phyloP scores from a whole-genome alignment of 2,113 vertebrate genomes.

The Gavia stellata region DNA sequence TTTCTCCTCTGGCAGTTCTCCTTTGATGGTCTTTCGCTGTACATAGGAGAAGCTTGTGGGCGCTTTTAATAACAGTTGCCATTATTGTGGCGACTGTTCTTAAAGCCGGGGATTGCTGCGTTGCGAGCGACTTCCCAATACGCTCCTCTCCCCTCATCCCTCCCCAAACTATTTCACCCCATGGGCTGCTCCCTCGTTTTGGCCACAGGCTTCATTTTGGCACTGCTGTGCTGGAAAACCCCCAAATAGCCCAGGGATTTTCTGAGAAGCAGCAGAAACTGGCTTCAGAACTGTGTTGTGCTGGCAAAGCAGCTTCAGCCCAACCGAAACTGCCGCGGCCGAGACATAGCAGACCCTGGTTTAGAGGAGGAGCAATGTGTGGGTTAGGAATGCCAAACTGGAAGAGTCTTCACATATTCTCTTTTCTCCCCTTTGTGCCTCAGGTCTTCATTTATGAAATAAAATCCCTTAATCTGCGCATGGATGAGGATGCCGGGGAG shows the following conservation, averaged over 20 bases:
- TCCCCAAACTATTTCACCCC: not conserved
- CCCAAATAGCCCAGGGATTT: not conserved
- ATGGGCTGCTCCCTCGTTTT: not conserved
- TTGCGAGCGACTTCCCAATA: not conserved
- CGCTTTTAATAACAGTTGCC: not conserved
- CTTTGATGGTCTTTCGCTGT: not conserved
- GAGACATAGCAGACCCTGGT: not conserved
- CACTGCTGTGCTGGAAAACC: not conserved
- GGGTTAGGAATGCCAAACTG: not conserved
- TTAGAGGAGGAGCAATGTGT: not conserved
- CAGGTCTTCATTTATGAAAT: not conserved
- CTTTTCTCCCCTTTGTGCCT: not conserved
- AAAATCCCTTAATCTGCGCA: not conserved
- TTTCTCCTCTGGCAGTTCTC: not conserved
- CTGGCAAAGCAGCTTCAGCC: not conserved
- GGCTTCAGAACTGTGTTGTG: not conserved
- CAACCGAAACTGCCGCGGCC: not conserved
- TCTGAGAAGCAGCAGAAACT: not conserved
- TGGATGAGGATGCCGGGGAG: not conserved
- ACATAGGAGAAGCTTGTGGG: not conserved
- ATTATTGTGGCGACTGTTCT: accelerated
- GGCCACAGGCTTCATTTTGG: not conserved
- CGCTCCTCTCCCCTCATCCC: not conserved
- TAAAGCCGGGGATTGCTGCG: not conserved
- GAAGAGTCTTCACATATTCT: not conserved